Percentiles rank a stretch among this genome's conserved stretches.
phyloP scores from a whole-genome alignment of 2,888 invertebrate genomes.

The Philhelius pedissequus region DNA sequence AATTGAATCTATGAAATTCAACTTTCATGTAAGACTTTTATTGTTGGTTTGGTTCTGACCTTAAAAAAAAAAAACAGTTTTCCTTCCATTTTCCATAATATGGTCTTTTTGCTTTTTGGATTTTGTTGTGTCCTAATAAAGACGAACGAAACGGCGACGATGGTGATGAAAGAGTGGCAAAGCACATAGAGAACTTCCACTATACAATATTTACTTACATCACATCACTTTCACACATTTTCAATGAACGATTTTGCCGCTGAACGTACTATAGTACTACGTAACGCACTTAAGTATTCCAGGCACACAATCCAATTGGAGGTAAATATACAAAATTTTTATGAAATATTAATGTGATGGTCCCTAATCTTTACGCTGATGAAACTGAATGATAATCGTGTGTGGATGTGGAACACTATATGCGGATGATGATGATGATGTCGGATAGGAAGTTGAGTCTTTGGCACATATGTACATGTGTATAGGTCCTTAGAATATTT shows the following conservation, averaged over 20 bases:
- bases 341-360: constrained; percentile 73
- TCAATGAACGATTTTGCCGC: neutral
- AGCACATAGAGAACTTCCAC: constrained; percentile 46
- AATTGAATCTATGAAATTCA: constrained; percentile 55
- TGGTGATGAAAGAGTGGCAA: neutral
- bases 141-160: constrained; percentile 16
- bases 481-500: constrained; percentile 18
- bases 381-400: constrained; percentile 65
- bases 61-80: constrained; percentile 1
- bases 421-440: neutral
- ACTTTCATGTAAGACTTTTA: constrained; percentile 1
- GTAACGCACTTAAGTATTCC: constrained; percentile 70
- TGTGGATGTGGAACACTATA: constrained; percentile 4
- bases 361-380: constrained; percentile 66
- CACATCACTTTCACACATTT: constrained; percentile 38
- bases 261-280: too few species aligned
- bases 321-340: constrained; percentile 74
- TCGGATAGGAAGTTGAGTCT: neutral
- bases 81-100: neutral
- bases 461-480: too few species aligned
- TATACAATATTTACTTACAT: constrained; percentile 41
- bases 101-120: constrained; percentile 32
- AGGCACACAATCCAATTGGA: constrained; percentile 74
- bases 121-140: constrained; percentile 4
- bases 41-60: constrained; percentile 17